Evolutionary conservation across 2,888 invertebrate species (phyloP).

Genomic region (Phortica okadai): DNA sequence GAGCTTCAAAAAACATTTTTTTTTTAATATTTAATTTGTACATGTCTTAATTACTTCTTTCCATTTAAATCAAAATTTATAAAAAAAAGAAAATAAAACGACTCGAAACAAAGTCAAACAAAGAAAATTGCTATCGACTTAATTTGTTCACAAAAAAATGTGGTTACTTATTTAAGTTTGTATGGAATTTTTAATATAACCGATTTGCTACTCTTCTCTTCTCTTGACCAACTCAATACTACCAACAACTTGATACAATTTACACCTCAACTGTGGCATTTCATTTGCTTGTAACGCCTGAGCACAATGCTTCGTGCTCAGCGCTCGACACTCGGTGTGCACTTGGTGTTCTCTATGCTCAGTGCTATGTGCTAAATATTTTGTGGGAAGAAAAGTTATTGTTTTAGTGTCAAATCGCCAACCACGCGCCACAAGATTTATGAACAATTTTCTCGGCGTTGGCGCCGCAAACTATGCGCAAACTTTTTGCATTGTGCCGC

Average conservation of each 20-base stretch:
- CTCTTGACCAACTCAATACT: neutral
- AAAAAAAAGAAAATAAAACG: neutral
- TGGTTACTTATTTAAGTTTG: no score
- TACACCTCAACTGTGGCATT: conserved; percentile 33
- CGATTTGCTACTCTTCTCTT: no score
- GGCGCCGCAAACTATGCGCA: conserved; percentile 39
- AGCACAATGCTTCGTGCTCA: neutral
- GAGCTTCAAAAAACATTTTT: no score
- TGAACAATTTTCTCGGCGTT: conserved; percentile 45
- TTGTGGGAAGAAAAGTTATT: conserved; percentile 39
- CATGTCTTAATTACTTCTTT: neutral
- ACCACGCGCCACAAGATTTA: conserved; percentile 50
- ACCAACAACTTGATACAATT: conserved; percentile 33
- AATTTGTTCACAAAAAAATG: neutral
- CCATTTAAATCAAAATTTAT: neutral
- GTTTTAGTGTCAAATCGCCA: conserved; percentile 46
- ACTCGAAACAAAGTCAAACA: neutral
- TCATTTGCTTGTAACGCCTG: neutral
- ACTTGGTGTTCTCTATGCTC: neutral
- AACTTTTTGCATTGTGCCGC: conserved; percentile 39
- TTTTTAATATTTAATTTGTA: no score
- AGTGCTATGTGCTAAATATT: conserved; percentile 24
- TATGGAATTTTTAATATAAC: no score
- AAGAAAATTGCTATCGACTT: neutral
- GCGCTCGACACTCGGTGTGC: neutral